These are phyloP conservation scores for Orbicella faveolata DNA, from an alignment of 64 coral and sea anemone genomes.

Conservation along the genomic window DNA sequence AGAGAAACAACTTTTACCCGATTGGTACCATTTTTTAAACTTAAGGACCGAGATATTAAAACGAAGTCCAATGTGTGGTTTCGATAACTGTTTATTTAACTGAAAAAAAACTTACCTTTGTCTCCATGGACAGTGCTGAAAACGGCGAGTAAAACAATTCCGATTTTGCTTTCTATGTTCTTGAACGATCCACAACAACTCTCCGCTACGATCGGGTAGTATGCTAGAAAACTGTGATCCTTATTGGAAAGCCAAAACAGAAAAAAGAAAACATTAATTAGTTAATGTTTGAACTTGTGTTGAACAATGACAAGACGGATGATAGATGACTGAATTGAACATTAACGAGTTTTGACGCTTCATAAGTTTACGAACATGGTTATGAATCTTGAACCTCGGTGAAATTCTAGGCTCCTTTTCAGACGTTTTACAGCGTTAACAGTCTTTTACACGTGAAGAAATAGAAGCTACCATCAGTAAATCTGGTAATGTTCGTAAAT, in stretches of 20 bases:
- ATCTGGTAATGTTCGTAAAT: too few species aligned
- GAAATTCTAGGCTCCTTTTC: too few species aligned
- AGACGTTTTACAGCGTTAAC: too few species aligned
- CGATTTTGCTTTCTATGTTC: background rate
- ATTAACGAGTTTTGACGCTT: too few species aligned
- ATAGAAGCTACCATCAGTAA: too few species aligned
- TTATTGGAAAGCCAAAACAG: background rate
- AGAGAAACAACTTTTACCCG: too few species aligned
- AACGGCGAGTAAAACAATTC: background rate
- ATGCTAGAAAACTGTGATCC: background rate
- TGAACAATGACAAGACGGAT: too few species aligned
- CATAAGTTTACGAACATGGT: too few species aligned
- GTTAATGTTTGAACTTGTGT: background rate
- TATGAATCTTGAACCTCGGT: too few species aligned
- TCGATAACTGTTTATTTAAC: background rate
- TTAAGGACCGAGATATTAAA: background rate
- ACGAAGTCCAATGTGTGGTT: background rate
- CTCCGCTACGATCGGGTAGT: background rate
- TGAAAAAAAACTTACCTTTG: background rate
- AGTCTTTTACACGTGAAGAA: too few species aligned
- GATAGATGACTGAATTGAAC: too few species aligned
- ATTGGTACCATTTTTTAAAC: too few species aligned
- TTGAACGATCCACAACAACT: background rate
- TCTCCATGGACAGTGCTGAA: background rate
- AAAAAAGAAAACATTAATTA: background rate